Conservation (phyloP, 2,113 vertebrate species). For the Oncorhynchus tshawytscha region DNA sequence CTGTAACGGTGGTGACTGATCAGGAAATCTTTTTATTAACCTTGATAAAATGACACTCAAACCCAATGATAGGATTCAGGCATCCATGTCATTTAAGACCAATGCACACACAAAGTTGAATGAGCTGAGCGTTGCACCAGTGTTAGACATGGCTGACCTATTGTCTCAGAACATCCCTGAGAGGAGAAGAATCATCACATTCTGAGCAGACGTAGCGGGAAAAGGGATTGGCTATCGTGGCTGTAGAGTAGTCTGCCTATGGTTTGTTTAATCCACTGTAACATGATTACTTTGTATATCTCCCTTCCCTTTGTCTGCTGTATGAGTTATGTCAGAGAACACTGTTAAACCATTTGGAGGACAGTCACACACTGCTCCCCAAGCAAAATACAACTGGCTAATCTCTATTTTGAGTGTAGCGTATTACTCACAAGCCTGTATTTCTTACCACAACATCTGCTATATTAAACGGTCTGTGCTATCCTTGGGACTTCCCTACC, state of each 20-base stretch:
- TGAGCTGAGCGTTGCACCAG: background rate
- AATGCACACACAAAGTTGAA: background rate
- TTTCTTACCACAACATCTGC: background rate
- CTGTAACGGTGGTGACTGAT: background rate
- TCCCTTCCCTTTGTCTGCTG: constrained; percentile 39
- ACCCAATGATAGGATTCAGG: too few species aligned
- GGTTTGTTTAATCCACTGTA: constrained; percentile 21
- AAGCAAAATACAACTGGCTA: constrained; percentile 37
- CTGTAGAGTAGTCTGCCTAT: constrained; percentile 27
- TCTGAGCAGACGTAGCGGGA: background rate
- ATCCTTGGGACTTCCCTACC: too few species aligned
- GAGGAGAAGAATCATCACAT: background rate
- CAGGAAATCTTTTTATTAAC: background rate
- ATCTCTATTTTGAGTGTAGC: constrained; percentile 26
- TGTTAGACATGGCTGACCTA: background rate
- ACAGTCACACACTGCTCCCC: constrained; percentile 21
- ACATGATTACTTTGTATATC: constrained; percentile 51
- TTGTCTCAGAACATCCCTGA: background rate
- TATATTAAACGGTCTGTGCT: background rate
- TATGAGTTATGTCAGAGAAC: constrained; percentile 2
- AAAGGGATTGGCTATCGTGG: background rate
- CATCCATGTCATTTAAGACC: too few species aligned
- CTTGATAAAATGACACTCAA: too few species aligned
- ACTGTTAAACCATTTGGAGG: constrained; percentile 27
- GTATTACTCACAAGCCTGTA: background rate